Evolutionary conservation across 2,888 invertebrate genomes (phyloP).

Genomic region (Tetramorium bicarinatum): DNA sequence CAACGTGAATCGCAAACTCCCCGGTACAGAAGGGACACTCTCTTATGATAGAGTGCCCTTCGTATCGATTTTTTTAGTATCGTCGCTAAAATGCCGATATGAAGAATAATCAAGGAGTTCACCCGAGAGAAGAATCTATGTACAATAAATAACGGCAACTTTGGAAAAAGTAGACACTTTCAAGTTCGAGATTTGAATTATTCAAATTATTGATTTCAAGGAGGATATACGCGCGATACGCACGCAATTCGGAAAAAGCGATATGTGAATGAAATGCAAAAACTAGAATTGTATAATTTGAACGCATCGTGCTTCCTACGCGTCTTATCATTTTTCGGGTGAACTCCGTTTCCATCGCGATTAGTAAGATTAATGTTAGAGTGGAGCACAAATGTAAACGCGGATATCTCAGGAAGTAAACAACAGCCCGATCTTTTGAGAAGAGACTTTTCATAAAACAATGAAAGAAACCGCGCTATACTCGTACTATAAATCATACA

Average conservation of each 20-base stretch:
- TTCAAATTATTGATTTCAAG: not conserved
- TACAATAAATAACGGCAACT: not conserved
- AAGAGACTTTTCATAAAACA: slow-evolving; percentile 11
- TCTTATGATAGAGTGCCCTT: not conserved
- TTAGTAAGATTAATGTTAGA: slow-evolving; percentile 47
- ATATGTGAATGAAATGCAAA: not conserved
- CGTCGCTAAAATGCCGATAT: not conserved
- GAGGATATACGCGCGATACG: not conserved
- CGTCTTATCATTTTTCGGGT: slow-evolving; percentile 31
- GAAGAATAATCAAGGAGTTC: slow-evolving; percentile 31
- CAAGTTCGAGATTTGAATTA: not conserved
- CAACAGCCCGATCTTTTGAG: slow-evolving; percentile 3
- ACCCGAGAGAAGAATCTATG: not conserved
- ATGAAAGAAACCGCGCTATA: slow-evolving; percentile 37
- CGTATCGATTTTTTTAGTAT: not conserved
- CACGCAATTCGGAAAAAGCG: not conserved
- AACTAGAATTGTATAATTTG: not conserved
- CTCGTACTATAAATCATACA: slow-evolving; percentile 77
- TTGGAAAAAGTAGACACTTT: not conserved
- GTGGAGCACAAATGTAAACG: slow-evolving; percentile 20
- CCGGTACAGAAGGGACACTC: not conserved
- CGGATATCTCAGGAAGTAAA: slow-evolving; percentile 24
- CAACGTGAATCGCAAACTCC: slow-evolving; percentile 1
- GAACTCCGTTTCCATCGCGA: slow-evolving; percentile 19
- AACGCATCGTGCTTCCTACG: not conserved